Evolutionary conservation across 2,888 invertebrate genomes (phyloP), one percentile per base, ranked within the genome.

Genomic region (Heliconius ethilla): DNA sequence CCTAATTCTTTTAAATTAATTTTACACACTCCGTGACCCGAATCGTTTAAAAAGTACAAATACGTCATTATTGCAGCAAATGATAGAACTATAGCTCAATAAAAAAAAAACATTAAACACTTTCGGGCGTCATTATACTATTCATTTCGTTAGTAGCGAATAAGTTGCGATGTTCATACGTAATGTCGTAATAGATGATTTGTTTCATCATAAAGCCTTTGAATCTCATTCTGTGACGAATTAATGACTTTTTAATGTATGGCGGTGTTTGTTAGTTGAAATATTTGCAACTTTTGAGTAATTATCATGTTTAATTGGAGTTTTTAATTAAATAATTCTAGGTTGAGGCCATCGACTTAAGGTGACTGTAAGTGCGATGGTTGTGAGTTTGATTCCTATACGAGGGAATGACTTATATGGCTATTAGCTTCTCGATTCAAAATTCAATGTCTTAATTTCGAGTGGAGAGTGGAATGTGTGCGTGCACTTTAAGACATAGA

Each of bases 151-250:
- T 59, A 33, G 72, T n/a, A 72, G n/a, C 59, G n/a, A 13, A 55
- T 59, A 9, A 37, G 59, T 72, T 59, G 59, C 72, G 72, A 72
- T 72, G 59, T 55, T 70, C 59, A 37, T 59, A 59, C n/a, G 59
- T n/a, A 10, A 10, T 72, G 59, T n/a, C 33, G 72, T 72, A 72
- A 72, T 72, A 72, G 33, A 72, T 72, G 59, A 72, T 72, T 72
- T 72, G 72, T 72, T 72, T 59, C 72, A 72, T 55, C 72, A 72
- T 33, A 72, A 72, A 25, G 33, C 59, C 59, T 72, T 72, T 72
- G 59, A 72, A 59, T 72, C 59, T 59, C 33, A 72, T 69, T 72
- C 72, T 59, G 72, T 37, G 25, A 37, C 59, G 59, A 37, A 72
- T 72, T 72, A 37, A 72, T 72, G 72, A 9, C 4, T 72, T 72